Conservation (phyloP, 2,113 vertebrate species). For the Callospermophilus lateralis region DNA sequence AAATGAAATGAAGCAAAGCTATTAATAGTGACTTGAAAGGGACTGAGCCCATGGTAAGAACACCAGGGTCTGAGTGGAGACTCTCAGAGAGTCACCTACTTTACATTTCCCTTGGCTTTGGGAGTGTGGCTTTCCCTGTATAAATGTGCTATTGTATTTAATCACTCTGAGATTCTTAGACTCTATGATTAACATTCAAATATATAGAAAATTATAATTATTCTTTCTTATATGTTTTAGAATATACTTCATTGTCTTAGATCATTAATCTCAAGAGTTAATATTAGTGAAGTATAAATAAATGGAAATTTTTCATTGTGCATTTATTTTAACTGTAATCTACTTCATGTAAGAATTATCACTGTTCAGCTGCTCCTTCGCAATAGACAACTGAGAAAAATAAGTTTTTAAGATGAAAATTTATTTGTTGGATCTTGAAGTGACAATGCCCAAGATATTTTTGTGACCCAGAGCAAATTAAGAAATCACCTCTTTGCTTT, state of each 20-base stretch:
- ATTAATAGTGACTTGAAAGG: background rate
- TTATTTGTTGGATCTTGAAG: slow-evolving; percentile 35
- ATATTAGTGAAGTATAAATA: background rate
- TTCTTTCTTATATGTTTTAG: slow-evolving; percentile 29
- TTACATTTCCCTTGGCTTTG: background rate
- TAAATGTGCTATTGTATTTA: background rate
- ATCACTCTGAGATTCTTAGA: background rate
- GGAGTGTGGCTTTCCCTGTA: background rate
- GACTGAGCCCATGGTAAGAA: background rate
- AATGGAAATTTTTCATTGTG: background rate
- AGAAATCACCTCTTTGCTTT: background rate
- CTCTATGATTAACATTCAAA: background rate
- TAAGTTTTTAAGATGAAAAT: slow-evolving; percentile 27
- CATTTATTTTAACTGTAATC: background rate
- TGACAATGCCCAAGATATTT: slow-evolving; percentile 13
- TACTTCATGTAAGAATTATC: background rate
- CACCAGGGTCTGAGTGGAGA: background rate
- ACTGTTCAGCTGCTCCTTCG: background rate
- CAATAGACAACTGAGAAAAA: slow-evolving; percentile 35
- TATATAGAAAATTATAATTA: background rate
- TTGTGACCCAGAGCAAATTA: slow-evolving; percentile 34
- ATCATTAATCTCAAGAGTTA: background rate
- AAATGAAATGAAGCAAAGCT: background rate
- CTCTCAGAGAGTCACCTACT: background rate
- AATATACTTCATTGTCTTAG: background rate